Evolutionary conservation across 2,797 vertebrate genomes (phyloP), one percentile per base, ranked within the genome.

Genomic region (Phoebastria nigripes): DNA sequence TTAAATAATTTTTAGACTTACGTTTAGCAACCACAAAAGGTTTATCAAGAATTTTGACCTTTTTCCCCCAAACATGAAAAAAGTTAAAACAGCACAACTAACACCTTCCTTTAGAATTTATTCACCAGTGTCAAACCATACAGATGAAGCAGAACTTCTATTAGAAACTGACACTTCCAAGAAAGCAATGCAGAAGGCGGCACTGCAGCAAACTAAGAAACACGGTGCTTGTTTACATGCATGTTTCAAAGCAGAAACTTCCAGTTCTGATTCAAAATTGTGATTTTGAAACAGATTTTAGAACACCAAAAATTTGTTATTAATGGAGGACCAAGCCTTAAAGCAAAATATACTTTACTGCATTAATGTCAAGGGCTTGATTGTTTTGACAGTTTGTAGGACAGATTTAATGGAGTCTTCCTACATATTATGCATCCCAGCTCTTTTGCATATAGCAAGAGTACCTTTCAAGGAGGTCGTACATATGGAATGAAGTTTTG

Each of bases 401-500:
- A 62, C 78, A 92, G 78, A 92, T 74, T 89, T 89, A 84, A 94
- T 73, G 46, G 62, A 52, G 80, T 62, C 62, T 86, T 94, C 87
- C 93, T 81, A 49, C 69, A 47, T n/a, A 71, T 56, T 72, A 73
- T 77, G 82, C 83, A 94, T 59, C 77, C 65, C 58, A 87, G 63
- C 66, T 93, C 73, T 49, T 77, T n/a, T 76, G 63, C 82, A 91
- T 82, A 61, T 35, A 94, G 76, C 84, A 78, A 52, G 25, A 70
- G 47, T 80, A 95, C 94, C 91, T 95, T 91, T 69, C 79, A 69
- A 84, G 33, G 77, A 90, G 70, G 86, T 90, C 52, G 2, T 37
- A 74, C 85, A 89, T 41, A 86, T 42, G 95, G 91, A 97, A 91
- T 63, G 80, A 93, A 94, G 74, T 72, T 94, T 89, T 96, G 95